Evolutionary conservation across 2,797 vertebrate genomes (phyloP).

Genomic region (Coregonus sp.): DNA sequence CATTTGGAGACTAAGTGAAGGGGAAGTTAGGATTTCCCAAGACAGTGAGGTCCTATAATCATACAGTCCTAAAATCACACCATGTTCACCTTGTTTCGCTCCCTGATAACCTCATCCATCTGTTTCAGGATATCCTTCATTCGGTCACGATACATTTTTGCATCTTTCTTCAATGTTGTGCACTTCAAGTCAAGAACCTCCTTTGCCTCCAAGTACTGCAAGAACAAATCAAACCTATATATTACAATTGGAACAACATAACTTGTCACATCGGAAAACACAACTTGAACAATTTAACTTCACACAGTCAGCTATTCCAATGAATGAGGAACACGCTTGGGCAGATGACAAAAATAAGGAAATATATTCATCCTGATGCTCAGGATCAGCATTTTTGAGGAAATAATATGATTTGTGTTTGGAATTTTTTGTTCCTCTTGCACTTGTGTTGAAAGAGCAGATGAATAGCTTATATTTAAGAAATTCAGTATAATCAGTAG

Average conservation of each 20-base stretch:
- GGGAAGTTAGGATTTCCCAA: neutral
- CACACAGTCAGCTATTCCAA: neutral
- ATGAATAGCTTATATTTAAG: neutral
- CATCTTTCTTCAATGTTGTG: conserved; percentile 81
- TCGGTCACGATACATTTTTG: conserved; percentile 82
- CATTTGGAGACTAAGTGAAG: neutral
- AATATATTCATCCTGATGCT: too few relatives aligned
- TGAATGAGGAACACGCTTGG: neutral
- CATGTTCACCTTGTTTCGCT: conserved; percentile 85
- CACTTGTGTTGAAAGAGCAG: neutral
- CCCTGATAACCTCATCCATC: conserved; percentile 86
- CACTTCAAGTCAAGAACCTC: conserved; percentile 83
- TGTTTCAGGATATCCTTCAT: conserved; percentile 84
- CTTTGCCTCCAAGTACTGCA: conserved; percentile 81
- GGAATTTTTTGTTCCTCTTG: neutral
- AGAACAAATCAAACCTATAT: conserved; percentile 22
- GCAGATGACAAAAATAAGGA: neutral
- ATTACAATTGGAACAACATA: neutral
- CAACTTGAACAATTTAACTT: neutral
- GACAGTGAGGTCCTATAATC: neutral
- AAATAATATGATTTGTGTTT: neutral
- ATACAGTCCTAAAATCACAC: neutral
- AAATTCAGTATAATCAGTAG: neutral
- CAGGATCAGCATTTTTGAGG: too few relatives aligned
- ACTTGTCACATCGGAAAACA: neutral